A percentile compares a stretch with the other conserved stretches of the same genome.
phyloP scores from a whole-genome alignment of 2,113 vertebrate genomes.

The Corapipo altera region DNA sequence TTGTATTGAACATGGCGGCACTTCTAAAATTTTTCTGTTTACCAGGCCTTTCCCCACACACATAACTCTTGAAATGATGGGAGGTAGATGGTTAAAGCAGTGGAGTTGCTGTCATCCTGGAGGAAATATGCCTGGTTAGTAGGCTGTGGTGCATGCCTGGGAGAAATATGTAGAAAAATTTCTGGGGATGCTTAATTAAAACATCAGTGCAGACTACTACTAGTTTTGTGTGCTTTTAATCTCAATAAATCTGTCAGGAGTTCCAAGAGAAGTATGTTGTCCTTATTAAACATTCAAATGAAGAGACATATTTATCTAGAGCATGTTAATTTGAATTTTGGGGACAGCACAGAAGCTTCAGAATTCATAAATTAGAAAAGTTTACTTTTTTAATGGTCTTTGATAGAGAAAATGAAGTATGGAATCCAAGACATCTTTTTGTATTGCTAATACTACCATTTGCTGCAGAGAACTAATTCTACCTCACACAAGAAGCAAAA shows the following conservation, averaged over 20 bases:
- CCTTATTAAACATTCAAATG: slow-evolving; percentile 66
- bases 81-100: slow-evolving; percentile 4
- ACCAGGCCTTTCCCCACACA: not conserved
- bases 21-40: not conserved
- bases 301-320: slow-evolving; percentile 52
- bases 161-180: slow-evolving; percentile 47
- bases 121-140: slow-evolving; percentile 20
- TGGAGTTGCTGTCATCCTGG: not conserved
- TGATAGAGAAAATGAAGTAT: not conserved
- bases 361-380: slow-evolving; percentile 21
- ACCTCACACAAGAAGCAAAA: not conserved
- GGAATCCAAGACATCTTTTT: not conserved
- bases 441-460: not conserved
- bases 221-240: slow-evolving; percentile 56
- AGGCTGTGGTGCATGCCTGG: slow-evolving; percentile 34
- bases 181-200: slow-evolving; percentile 66
- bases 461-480: not conserved
- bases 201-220: slow-evolving; percentile 28
- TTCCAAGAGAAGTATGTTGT: slow-evolving; percentile 44
- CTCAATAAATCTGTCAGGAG: slow-evolving; percentile 54
- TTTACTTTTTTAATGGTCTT: not conserved
- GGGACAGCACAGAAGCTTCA: slow-evolving; percentile 3
- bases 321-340: slow-evolving; percentile 32
- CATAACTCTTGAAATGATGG: accelerated
- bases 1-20: not conserved